phyloP scores from a whole-genome alignment of 2,888 invertebrate species.

The Sisyra terminalis region DNA sequence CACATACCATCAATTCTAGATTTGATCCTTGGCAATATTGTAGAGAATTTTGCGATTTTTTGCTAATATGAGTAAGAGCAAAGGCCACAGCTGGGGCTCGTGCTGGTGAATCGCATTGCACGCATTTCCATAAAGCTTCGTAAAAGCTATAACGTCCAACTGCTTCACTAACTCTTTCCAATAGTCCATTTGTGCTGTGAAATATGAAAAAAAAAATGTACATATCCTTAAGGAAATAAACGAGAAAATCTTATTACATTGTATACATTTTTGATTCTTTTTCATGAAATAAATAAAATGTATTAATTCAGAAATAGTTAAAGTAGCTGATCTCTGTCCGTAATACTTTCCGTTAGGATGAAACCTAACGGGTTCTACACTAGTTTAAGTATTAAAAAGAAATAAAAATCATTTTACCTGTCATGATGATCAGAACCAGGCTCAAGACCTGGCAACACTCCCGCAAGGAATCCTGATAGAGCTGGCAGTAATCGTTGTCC shows the following conservation, averaged over 20 bases:
- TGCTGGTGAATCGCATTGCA: slow-evolving; percentile 62
- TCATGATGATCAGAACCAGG: slow-evolving; percentile 73
- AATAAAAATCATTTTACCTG: slow-evolving; percentile 29
- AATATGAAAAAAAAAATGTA: no score
- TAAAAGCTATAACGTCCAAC: slow-evolving; percentile 69
- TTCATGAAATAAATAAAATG: no score
- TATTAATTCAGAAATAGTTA: no score
- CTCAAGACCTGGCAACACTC: slow-evolving; percentile 74
- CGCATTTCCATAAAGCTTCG: slow-evolving; percentile 76
- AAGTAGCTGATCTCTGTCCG: no score
- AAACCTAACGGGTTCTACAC: no score
- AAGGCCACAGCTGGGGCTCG: slow-evolving; percentile 70
- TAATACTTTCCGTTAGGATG: no score
- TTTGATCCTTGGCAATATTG: slow-evolving; percentile 58
- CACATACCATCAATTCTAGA: slow-evolving; percentile 70
- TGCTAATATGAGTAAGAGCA: slow-evolving; percentile 63
- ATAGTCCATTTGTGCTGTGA: slow-evolving; percentile 38
- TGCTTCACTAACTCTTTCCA: slow-evolving; percentile 56
- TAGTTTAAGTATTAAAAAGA: no score
- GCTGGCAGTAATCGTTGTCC: slow-evolving; percentile 62
- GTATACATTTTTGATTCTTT: no score
- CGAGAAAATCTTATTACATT: no score
- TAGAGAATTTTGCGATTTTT: slow-evolving; percentile 59
- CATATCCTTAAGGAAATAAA: no score
- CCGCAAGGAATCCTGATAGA: slow-evolving; percentile 73